phyloP scores from a whole-genome alignment of 2,888 invertebrate genomes.

The Gymnoscelis rufifasciata region DNA sequence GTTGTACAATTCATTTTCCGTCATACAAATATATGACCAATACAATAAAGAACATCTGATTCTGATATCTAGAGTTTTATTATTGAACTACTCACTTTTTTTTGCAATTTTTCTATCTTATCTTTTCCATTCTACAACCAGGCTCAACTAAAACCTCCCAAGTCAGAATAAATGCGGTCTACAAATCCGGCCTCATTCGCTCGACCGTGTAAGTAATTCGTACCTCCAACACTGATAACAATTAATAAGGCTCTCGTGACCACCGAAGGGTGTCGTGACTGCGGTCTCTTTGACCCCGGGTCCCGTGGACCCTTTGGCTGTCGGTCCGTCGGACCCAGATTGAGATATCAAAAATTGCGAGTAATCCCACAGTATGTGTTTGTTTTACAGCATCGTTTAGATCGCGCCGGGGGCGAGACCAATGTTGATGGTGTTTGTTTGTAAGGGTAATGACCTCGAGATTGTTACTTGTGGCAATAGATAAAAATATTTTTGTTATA shows the following conservation, averaged over 20 bases:
- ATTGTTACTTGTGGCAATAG: too few relatives aligned
- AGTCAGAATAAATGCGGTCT: conserved; percentile 16
- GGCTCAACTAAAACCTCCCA: conserved; percentile 12
- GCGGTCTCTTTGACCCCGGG: conserved; percentile 71
- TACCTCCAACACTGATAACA: conserved; percentile 48
- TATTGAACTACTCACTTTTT: too few relatives aligned
- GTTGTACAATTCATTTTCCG: too few relatives aligned
- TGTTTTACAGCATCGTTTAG: conserved; percentile 64
- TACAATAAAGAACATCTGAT: too few relatives aligned
- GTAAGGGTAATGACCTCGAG: too few relatives aligned
- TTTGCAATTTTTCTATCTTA: not conserved
- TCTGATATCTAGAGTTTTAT: too few relatives aligned
- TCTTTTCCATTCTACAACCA: not conserved
- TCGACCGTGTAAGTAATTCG: conserved; percentile 63
- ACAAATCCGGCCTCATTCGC: conserved; percentile 29
- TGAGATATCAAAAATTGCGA: conserved; percentile 77
- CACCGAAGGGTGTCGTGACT: conserved; percentile 77
- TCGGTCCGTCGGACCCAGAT: conserved; percentile 42
- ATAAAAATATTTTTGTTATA: too few relatives aligned
- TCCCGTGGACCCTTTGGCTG: not conserved
- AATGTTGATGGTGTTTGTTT: conserved; percentile 11
- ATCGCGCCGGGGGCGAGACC: conserved; percentile 42
- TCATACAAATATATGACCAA: too few relatives aligned
- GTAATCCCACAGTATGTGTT: conserved; percentile 58
- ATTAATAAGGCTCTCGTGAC: conserved; percentile 61